Percentiles rank a stretch among this genome's conserved stretches.
Conservation (phyloP, 2,888 invertebrate species). For the Cataglyphis cursor region DNA sequence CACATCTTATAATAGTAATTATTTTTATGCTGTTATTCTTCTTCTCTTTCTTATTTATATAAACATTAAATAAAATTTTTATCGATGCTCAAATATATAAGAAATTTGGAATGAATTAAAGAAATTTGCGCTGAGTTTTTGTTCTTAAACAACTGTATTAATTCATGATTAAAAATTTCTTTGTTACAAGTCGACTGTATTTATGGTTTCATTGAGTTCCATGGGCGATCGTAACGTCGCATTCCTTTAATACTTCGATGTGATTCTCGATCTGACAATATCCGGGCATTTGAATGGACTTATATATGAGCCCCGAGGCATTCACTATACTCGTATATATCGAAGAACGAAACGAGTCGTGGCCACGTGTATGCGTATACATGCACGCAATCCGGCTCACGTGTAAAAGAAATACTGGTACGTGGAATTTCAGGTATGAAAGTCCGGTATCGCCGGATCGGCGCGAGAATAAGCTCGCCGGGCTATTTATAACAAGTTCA, state of each 20-base stretch:
- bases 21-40: neutral
- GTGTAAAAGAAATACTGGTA: slow-evolving; percentile 67
- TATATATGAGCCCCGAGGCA: slow-evolving; percentile 1
- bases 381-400: slow-evolving; percentile 37
- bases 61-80: neutral
- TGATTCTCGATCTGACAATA: neutral
- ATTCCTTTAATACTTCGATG: slow-evolving; percentile 1
- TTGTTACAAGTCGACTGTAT: neutral
- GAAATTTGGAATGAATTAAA: neutral
- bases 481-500: slow-evolving; percentile 78
- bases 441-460: slow-evolving; percentile 70
- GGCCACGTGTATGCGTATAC: slow-evolving; percentile 35
- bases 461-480: slow-evolving; percentile 72
- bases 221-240: neutral
- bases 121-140: neutral
- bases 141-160: neutral
- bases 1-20: neutral
- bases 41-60: neutral
- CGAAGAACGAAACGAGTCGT: neutral
- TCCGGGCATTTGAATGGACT: slow-evolving; percentile 28
- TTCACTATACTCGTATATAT: slow-evolving; percentile 21
- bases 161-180: neutral
- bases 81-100: neutral
- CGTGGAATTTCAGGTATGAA: slow-evolving; percentile 73
- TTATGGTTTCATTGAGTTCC: neutral